Base-by-base conservation (phyloP, 2,113 vertebrate genomes). In the Camelus dromedarius region DNA sequence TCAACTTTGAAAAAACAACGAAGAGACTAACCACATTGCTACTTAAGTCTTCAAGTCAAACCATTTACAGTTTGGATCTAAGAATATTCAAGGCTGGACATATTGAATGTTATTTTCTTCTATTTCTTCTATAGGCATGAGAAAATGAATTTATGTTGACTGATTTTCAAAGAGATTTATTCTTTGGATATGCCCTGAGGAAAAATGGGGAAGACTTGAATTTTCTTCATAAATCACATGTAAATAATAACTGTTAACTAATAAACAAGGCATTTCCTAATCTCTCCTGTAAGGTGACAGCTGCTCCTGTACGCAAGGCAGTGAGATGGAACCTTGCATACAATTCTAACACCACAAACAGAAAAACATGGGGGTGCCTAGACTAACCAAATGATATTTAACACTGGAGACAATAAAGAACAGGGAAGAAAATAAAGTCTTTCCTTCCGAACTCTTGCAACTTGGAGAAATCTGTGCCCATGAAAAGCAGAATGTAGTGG, bases 271-370 rank as follows among this genome's bases (percentile, higher is more conserved):
- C 79, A 67, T 96, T 98, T 97, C 92, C 89, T 96, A 97, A 97
- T 97, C 93, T 97, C 97, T 96, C 96, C 95, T 93, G 91, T 97
- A 98, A 98, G 89, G 96, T 97, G 95, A 98, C 98, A 98, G 98
- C 97, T 98, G 98, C 81, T 97, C 85, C 42, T 80, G 10, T 50
- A 92, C 66, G 30, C 48, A 94, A 92, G 38, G 42, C 16, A 89
- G 58, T 72, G 80, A 94, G 92, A 89, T 76, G 32, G 89, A 93
- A 93, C 62, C 67, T 18, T 8, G 42, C 42, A 38, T 64, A 84
- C 86, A 69, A 91, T 66, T 73, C 46, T 70, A 79, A 28, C 66
- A 60, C 83, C 64, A 91, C 92, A 89, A 89, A 95, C 97, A 92
- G 11, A 15, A 52, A 84, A 50, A 66, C 56, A 64, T 2, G 82